phyloP scores from a whole-genome alignment of 1,140 invertebrate species.

The Atta texana region DNA sequence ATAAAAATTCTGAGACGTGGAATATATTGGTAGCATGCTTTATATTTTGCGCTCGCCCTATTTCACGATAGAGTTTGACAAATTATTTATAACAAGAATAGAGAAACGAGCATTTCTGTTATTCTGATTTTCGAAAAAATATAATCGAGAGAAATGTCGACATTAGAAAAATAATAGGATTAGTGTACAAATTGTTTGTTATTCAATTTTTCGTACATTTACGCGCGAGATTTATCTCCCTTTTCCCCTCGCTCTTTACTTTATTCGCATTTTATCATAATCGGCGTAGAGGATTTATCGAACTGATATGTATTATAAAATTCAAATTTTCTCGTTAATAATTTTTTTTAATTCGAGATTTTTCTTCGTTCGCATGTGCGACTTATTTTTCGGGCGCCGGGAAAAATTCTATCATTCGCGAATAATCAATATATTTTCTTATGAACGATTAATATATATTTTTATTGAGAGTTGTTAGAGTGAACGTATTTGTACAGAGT shows the following conservation, averaged over 20 bases:
- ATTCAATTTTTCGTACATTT: slow-evolving; percentile 33
- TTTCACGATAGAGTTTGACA: slow-evolving; percentile 41
- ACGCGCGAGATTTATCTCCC: background rate
- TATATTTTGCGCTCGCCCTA: slow-evolving; percentile 55
- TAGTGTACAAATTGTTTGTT: slow-evolving; percentile 59
- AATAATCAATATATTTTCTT: slow-evolving; percentile 59
- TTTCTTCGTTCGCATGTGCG: slow-evolving; percentile 14
- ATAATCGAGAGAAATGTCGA: slow-evolving; percentile 15
- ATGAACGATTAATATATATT: slow-evolving; percentile 43
- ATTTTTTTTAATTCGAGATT: slow-evolving; percentile 42
- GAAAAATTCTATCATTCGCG: slow-evolving; percentile 15
- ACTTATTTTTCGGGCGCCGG: slow-evolving; percentile 24
- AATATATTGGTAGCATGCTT: slow-evolving; percentile 69
- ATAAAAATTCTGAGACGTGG: slow-evolving; percentile 63
- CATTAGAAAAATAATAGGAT: slow-evolving; percentile 52
- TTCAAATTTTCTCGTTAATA: slow-evolving; percentile 31
- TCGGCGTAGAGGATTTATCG: background rate
- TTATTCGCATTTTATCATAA: slow-evolving; percentile 40
- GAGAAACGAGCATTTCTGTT: slow-evolving; percentile 42
- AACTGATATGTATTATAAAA: slow-evolving; percentile 14
- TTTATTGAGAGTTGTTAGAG: slow-evolving; percentile 60
- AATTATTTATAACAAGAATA: slow-evolving; percentile 63
- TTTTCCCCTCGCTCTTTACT: slow-evolving; percentile 20
- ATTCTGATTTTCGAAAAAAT: slow-evolving; percentile 44
- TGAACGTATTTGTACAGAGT: slow-evolving; percentile 59